phyloP scores from a whole-genome alignment of 2,797 vertebrate species.

The Epinephelus coioides region DNA sequence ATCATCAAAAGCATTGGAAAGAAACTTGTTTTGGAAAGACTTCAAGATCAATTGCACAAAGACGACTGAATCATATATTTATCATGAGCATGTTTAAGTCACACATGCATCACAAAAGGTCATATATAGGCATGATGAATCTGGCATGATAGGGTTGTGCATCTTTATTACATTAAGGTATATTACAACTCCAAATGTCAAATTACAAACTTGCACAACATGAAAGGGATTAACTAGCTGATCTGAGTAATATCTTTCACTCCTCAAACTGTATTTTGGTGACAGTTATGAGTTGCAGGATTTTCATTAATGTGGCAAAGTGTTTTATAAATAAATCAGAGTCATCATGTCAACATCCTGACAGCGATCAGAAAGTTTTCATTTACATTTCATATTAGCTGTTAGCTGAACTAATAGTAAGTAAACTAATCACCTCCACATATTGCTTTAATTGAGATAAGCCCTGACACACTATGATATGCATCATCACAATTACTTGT shows the following conservation, averaged over 20 bases:
- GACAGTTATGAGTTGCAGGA: neutral
- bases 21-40: slow-evolving; percentile 4
- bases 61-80: neutral
- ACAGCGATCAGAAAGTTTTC: neutral
- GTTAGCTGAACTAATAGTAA: neutral
- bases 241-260: neutral
- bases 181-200: too few relatives aligned
- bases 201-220: too few relatives aligned
- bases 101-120: neutral
- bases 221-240: neutral
- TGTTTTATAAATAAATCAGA: slow-evolving; percentile 17
- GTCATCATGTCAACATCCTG: neutral
- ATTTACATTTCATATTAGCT: slow-evolving; percentile 9
- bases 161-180: neutral
- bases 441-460: neutral
- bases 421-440: neutral
- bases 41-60: neutral
- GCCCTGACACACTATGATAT: neutral
- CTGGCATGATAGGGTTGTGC: neutral
- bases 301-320: slow-evolving; percentile 3
- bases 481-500: neutral
- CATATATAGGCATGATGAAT: neutral
- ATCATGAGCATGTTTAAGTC: neutral
- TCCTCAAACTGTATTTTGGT: neutral
- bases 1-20: slow-evolving; percentile 24